Conservation (phyloP, 2,888 invertebrate genomes). For the Drosophila lutescens region DNA sequence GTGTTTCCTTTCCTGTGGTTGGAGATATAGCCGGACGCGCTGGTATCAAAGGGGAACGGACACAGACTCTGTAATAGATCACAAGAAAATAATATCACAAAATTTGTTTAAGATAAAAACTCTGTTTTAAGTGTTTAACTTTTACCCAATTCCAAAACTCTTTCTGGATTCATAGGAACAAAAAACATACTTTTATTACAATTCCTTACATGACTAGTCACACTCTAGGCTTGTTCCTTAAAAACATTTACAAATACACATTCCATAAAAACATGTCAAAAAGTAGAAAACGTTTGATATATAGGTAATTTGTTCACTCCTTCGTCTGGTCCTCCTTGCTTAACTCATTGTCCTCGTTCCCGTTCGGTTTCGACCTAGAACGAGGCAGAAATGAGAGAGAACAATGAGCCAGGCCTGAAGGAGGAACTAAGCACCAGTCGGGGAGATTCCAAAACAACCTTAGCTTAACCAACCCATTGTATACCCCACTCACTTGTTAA, state of each 20-base stretch:
- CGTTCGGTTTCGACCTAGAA: constrained; percentile 76
- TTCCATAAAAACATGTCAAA: constrained; percentile 11
- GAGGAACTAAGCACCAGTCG: background rate
- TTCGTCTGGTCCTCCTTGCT: constrained; percentile 40
- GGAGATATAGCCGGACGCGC: constrained; percentile 90
- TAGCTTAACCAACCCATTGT: background rate
- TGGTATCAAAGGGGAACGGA: constrained; percentile 92
- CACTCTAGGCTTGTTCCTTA: constrained; percentile 59
- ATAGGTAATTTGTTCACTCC: constrained; percentile 17
- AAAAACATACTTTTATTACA: constrained; percentile 53
- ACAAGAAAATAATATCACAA: background rate
- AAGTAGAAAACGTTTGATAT: constrained; percentile 15
- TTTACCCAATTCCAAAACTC: no score
- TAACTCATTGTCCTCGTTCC: constrained; percentile 75
- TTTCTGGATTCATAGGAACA: constrained; percentile 31
- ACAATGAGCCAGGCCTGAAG: constrained; percentile 72
- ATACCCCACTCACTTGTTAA: constrained; percentile 91
- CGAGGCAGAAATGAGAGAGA: constrained; percentile 75
- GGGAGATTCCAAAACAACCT: background rate
- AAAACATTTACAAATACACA: constrained; percentile 29
- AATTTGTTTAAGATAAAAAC: no score
- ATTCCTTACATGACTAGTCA: constrained; percentile 61
- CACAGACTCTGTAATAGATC: constrained; percentile 87
- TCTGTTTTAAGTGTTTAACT: no score
- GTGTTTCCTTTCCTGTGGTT: constrained; percentile 82